Conservation (phyloP, 2,797 vertebrate species). For the Lepus townsendii region DNA sequence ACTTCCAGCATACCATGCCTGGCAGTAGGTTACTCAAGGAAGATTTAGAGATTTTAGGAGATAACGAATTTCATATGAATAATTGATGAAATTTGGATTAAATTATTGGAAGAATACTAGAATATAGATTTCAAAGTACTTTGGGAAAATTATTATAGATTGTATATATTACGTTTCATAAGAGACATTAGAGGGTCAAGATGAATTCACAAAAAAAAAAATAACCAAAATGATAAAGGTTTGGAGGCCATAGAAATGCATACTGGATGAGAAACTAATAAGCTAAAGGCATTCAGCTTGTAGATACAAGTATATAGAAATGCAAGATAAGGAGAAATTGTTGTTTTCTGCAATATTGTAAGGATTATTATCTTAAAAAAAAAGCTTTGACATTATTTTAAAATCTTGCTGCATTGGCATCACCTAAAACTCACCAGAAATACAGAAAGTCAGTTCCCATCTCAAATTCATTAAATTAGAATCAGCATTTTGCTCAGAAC, state of each 20-base stretch:
- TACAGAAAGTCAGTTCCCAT: conserved; percentile 11
- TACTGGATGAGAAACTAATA: conserved; percentile 4
- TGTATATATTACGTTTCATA: conserved; percentile 13
- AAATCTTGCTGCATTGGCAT: background rate
- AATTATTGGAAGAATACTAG: conserved; percentile 13
- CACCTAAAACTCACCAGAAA: background rate
- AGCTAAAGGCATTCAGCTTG: background rate
- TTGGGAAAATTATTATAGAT: background rate
- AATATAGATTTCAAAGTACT: conserved; percentile 29
- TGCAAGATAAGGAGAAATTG: background rate
- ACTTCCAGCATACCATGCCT: background rate
- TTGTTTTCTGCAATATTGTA: background rate
- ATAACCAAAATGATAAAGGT: background rate
- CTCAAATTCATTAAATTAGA: background rate
- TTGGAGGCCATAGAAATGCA: background rate
- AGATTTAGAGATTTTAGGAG: conserved; percentile 31
- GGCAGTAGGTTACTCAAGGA: background rate
- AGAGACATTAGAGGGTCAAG: conserved; percentile 39
- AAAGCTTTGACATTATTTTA: background rate
- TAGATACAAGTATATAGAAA: conserved; percentile 6
- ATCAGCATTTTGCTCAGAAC: background rate
- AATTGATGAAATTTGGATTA: conserved; percentile 9
- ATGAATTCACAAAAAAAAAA: background rate
- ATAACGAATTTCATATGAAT: background rate
- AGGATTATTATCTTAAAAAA: background rate